phyloP scores from a whole-genome alignment of 2,113 vertebrate species.

The Porphyrio hochstetteri region DNA sequence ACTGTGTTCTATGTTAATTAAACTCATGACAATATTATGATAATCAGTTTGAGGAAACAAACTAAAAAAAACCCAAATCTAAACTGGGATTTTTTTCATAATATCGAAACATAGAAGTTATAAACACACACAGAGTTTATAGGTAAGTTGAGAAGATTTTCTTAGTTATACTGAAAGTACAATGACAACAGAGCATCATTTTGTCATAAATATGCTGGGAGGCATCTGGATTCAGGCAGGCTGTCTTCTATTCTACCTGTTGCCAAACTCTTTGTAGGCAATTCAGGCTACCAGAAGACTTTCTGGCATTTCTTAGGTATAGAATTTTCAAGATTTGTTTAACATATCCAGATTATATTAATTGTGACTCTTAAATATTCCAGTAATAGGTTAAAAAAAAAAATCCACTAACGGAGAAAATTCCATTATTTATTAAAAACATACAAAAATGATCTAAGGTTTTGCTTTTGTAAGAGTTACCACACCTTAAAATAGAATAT shows the following conservation, averaged over 20 bases:
- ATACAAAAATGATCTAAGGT: not conserved
- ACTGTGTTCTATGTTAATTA: not conserved
- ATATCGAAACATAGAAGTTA: not conserved
- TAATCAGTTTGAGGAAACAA: not conserved
- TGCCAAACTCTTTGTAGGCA: not conserved
- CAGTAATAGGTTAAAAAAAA: not conserved
- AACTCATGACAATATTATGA: not conserved
- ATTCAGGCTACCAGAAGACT: not conserved
- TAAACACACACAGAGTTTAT: not conserved
- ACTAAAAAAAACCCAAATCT: rapidly evolving
- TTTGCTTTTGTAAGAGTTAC: not conserved
- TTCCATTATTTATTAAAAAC: too few species aligned
- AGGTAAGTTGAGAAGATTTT: not conserved
- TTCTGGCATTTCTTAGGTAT: not conserved
- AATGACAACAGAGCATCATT: not conserved
- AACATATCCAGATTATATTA: not conserved
- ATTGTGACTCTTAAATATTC: not conserved
- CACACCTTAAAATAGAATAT: not conserved
- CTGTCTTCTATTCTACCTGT: not conserved
- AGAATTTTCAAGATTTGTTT: not conserved
- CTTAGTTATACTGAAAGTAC: not conserved
- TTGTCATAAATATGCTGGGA: not conserved
- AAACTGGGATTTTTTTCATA: not conserved
- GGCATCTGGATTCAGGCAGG: not conserved
- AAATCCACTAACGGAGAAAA: not conserved